Percentiles rank a stretch among this genome's conserved stretches.
Conservation (phyloP, 2,888 invertebrate species). For the Coelinius sp. region DNA sequence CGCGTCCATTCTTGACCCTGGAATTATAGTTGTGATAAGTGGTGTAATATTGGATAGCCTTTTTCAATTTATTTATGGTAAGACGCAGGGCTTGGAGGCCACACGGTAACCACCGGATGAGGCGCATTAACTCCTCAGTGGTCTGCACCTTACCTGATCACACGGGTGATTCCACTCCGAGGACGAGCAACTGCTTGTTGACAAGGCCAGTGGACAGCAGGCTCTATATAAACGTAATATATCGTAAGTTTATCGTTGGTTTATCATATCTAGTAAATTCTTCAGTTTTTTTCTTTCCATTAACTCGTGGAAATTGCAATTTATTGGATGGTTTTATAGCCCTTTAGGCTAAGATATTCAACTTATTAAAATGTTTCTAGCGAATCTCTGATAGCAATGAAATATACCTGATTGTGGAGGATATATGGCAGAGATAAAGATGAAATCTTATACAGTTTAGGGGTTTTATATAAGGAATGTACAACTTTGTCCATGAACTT, state of each 20-base stretch:
- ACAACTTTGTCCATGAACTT: background rate
- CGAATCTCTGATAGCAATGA: background rate
- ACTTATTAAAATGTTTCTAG: background rate
- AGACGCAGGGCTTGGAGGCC: background rate
- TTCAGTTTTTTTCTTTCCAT: background rate
- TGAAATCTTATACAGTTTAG: background rate
- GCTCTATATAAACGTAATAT: conserved; percentile 54
- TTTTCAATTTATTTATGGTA: conserved; percentile 26
- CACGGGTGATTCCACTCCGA: conserved; percentile 63
- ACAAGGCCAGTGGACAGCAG: conserved; percentile 64
- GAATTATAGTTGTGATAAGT: conserved; percentile 4
- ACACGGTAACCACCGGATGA: conserved; percentile 18
- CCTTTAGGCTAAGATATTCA: background rate
- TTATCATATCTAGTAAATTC: conserved; percentile 8
- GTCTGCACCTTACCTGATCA: conserved; percentile 60
- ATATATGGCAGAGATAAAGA: background rate
- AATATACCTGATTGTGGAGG: background rate
- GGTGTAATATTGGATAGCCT: background rate
- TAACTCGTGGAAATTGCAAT: conserved; percentile 6
- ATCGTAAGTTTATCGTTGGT: background rate
- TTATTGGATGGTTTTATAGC: background rate
- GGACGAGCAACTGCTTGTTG: conserved; percentile 64
- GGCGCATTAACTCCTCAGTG: conserved; percentile 25
- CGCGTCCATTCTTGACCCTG: conserved; percentile 66
- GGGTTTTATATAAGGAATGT: background rate